These are phyloP conservation scores for Xylota segnis DNA, from an alignment of 2,888 invertebrate genomes.

Conservation along the genomic window DNA sequence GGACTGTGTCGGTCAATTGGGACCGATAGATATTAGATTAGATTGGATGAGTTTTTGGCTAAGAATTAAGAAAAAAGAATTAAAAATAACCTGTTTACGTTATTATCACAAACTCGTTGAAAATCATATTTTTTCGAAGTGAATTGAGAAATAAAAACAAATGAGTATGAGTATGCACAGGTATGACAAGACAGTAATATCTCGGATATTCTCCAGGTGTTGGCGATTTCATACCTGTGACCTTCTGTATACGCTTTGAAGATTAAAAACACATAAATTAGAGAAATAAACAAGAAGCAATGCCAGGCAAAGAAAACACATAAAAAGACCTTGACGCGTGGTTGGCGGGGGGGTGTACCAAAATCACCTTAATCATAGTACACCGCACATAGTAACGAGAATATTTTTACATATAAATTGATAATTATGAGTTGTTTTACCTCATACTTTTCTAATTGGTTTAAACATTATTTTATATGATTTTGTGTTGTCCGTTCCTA, in stretches of 20 bases:
- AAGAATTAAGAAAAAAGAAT: too few relatives aligned
- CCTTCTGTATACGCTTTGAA: slow-evolving; percentile 7
- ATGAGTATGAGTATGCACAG: background rate
- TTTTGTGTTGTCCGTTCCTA: background rate
- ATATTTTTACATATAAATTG: slow-evolving; percentile 5
- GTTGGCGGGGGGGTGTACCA: background rate
- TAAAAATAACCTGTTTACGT: too few relatives aligned
- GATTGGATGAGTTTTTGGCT: too few relatives aligned
- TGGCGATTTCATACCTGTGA: slow-evolving; percentile 1
- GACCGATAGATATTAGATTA: too few relatives aligned
- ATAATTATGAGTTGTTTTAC: background rate
- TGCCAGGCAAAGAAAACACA: background rate
- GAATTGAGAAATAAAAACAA: too few relatives aligned
- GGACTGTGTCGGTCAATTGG: background rate
- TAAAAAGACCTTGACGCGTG: background rate
- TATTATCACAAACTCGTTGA: background rate
- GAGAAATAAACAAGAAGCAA: background rate
- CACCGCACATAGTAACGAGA: background rate
- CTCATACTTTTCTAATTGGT: background rate
- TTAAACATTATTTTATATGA: background rate
- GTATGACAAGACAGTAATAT: background rate
- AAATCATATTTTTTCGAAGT: background rate
- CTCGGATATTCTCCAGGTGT: background rate
- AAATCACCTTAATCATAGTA: background rate
- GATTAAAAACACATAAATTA: background rate